Percentiles rank a stretch among this genome's conserved stretches.
phyloP scores from a whole-genome alignment of 2,888 invertebrate species.

The Lagria hirta region DNA sequence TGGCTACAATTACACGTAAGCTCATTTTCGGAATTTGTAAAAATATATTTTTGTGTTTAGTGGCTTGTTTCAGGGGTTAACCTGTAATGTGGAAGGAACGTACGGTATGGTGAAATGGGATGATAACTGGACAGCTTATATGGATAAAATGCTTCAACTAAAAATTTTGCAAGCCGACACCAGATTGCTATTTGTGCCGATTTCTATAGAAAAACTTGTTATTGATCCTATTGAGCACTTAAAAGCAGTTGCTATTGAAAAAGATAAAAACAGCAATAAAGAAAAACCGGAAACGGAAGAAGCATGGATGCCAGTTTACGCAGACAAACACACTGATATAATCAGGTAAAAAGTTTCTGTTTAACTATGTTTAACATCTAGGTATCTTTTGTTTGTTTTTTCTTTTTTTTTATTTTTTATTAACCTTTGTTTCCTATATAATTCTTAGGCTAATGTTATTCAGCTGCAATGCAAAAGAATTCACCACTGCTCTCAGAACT shows the following conservation, averaged over 20 bases:
- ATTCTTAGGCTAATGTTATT: too few relatives aligned
- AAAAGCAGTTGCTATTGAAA: constrained; percentile 31
- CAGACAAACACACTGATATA: constrained; percentile 50
- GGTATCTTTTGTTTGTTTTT: too few relatives aligned
- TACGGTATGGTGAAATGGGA: constrained; percentile 36
- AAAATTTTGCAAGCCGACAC: constrained; percentile 66
- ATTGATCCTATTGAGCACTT: constrained; percentile 54
- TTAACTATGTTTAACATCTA: constrained; percentile 1
- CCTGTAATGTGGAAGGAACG: constrained; percentile 31
- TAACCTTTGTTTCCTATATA: too few relatives aligned
- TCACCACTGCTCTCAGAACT: too few relatives aligned
- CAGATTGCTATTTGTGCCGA: constrained; percentile 70
- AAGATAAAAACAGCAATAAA: too few relatives aligned
- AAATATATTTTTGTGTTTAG: constrained; percentile 21
- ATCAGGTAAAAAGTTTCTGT: constrained; percentile 31
- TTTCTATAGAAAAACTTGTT: constrained; percentile 55
- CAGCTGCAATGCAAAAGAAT: too few relatives aligned
- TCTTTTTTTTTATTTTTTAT: too few relatives aligned
- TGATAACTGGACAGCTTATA: constrained; percentile 80
- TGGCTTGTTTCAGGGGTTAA: constrained; percentile 36
- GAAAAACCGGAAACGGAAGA: too few relatives aligned
- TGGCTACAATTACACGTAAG: constrained; percentile 5
- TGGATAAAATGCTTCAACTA: constrained; percentile 86
- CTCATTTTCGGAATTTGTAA: neutral
- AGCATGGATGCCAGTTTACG: constrained; percentile 49